phyloP scores from a whole-genome alignment of 2,797 vertebrate species.

The Darevskia mixta region DNA sequence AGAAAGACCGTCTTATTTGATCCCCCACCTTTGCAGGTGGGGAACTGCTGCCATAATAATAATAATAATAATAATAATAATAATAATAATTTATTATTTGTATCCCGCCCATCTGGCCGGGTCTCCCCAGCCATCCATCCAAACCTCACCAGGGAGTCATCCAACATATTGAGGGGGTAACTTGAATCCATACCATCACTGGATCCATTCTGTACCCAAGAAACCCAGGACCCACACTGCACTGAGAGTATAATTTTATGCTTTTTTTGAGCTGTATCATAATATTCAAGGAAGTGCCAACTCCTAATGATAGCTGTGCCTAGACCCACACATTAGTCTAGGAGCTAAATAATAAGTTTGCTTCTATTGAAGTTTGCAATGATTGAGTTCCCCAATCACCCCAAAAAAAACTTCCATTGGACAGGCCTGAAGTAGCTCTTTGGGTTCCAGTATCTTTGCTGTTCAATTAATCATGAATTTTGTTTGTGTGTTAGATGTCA shows the following conservation, averaged over 20 bases:
- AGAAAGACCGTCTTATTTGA: too few relatives aligned
- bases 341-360: neutral
- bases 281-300: neutral
- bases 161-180: too few relatives aligned
- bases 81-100: too few relatives aligned
- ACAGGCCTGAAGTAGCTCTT: neutral
- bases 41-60: too few relatives aligned
- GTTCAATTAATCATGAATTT: conserved; percentile 53
- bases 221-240: too few relatives aligned
- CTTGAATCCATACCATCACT: too few relatives aligned
- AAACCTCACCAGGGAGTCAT: too few relatives aligned
- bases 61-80: too few relatives aligned
- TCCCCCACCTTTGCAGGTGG: too few relatives aligned
- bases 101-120: too few relatives aligned
- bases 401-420: neutral
- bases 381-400: neutral
- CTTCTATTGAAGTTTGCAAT: neutral
- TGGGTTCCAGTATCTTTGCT: conserved; percentile 4
- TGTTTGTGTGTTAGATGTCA: conserved; percentile 31
- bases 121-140: too few relatives aligned
- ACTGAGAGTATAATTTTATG: neutral
- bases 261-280: neutral
- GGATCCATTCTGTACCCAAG: too few relatives aligned
- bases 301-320: neutral
- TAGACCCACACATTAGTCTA: neutral